These are phyloP conservation scores for Sminthurinus signatus DNA, from an alignment of 1,140 invertebrate genomes.

Conservation along the genomic window DNA sequence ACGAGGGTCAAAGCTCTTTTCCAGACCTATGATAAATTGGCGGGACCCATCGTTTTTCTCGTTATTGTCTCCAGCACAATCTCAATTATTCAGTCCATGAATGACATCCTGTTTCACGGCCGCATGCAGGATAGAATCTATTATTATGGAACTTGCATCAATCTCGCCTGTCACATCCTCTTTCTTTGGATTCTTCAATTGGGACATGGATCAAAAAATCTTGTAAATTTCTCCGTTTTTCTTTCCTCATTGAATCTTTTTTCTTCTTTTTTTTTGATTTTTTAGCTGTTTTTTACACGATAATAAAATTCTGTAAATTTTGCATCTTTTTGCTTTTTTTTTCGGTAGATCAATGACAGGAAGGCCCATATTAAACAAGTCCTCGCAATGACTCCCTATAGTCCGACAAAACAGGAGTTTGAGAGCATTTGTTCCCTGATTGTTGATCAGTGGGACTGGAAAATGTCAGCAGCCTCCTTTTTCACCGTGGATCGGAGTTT, in stretches of 20 bases:
- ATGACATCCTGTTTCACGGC: conserved; percentile 20
- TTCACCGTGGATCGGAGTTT: conserved; percentile 24
- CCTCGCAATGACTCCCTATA: too few species aligned
- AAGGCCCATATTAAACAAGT: too few species aligned
- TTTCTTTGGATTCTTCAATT: not conserved
- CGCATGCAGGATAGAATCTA: too few species aligned
- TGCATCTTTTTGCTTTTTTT: too few species aligned
- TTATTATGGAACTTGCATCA: not conserved
- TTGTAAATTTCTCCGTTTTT: too few species aligned
- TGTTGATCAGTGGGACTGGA: conserved; percentile 27
- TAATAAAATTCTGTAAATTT: too few species aligned
- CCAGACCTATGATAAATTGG: conserved; percentile 18
- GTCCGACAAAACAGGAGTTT: conserved; percentile 14
- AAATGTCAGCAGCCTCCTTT: conserved; percentile 31
- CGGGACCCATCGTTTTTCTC: conserved; percentile 19
- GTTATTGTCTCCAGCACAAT: conserved; percentile 22
- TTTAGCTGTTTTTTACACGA: too few species aligned
- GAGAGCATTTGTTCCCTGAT: conserved; percentile 13
- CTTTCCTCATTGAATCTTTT: too few species aligned
- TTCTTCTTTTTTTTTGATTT: too few species aligned
- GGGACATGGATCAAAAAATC: not conserved
- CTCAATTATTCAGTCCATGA: conserved; percentile 21
- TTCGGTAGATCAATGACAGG: too few species aligned
- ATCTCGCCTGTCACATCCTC: not conserved
- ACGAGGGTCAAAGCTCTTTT: conserved; percentile 20